A percentile compares a stretch with the other conserved stretches of the same genome.
Conservation (phyloP, 2,113 vertebrate genomes). For the Speoplatyrhinus poulsoni region DNA sequence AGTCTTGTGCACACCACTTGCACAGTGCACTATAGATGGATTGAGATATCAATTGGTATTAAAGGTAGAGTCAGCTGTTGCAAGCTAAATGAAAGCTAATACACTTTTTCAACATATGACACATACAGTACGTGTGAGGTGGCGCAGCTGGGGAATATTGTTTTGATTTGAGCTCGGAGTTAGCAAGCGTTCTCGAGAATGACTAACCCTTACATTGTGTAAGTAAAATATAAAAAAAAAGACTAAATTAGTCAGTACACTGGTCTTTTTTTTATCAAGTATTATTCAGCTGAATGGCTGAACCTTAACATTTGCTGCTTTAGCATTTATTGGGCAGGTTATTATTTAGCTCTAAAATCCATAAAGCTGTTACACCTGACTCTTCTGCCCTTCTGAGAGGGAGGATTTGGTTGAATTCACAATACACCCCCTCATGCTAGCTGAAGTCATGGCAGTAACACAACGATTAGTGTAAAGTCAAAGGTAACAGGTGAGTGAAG, state of each 20-base stretch:
- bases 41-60: too few relatives aligned
- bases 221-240: too few relatives aligned
- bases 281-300: slow-evolving; percentile 47
- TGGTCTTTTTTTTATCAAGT: slow-evolving; percentile 12
- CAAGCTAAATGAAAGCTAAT: too few relatives aligned
- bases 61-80: too few relatives aligned
- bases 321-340: slow-evolving; percentile 26
- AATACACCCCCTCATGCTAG: background rate
- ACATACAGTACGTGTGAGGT: too few relatives aligned
- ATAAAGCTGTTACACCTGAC: slow-evolving; percentile 24
- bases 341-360: slow-evolving; percentile 46
- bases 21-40: too few relatives aligned
- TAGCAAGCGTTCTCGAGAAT: too few relatives aligned
- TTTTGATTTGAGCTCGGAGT: too few relatives aligned
- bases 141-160: too few relatives aligned
- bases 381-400: slow-evolving; percentile 1
- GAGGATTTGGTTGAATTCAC: background rate
- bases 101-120: too few relatives aligned
- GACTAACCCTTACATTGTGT: too few relatives aligned
- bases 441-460: slow-evolving; percentile 10
- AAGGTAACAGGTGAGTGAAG: slow-evolving; percentile 17
- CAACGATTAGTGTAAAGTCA: slow-evolving; percentile 33
- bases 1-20: too few relatives aligned
- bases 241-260: slow-evolving; percentile 11
- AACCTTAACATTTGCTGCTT: slow-evolving; percentile 23